Conservation (phyloP, 2,888 invertebrate genomes). For the Acanthopleura granulata region DNA sequence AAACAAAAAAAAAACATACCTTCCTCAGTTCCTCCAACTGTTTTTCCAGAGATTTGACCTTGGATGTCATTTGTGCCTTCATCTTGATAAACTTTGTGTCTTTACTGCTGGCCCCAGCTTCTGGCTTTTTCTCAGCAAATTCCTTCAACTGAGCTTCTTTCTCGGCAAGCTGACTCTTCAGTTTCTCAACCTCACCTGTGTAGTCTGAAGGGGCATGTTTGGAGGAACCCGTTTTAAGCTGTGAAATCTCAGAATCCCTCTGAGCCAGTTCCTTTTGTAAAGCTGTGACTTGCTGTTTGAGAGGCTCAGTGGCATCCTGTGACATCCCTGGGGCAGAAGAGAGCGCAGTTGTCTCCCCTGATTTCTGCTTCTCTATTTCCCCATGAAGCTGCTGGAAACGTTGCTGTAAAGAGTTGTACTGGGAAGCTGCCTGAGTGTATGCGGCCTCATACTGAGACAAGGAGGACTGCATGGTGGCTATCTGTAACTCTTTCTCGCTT, state of each 20-base stretch:
- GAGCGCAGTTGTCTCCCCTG: constrained; percentile 18
- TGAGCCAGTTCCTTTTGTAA: constrained; percentile 27
- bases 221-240: not conserved
- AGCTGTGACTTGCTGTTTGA: constrained; percentile 27
- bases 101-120: constrained; percentile 36
- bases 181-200: constrained; percentile 74
- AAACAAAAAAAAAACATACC: constrained; percentile 39
- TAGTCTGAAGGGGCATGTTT: not conserved
- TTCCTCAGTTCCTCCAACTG: constrained; percentile 72
- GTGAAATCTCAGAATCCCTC: constrained; percentile 20
- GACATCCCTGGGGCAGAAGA: constrained; percentile 66
- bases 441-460: constrained; percentile 53
- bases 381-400: constrained; percentile 56
- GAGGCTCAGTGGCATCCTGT: not conserved
- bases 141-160: constrained; percentile 69
- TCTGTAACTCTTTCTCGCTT: constrained; percentile 71
- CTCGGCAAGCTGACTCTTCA: constrained; percentile 76
- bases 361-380: constrained; percentile 21
- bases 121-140: constrained; percentile 25
- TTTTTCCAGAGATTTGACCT: constrained; percentile 64
- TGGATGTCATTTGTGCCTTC: constrained; percentile 65
- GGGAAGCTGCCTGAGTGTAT: constrained; percentile 55
- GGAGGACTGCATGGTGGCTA: constrained; percentile 63
- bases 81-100: constrained; percentile 62
- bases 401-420: constrained; percentile 58